A percentile compares a stretch with the other conserved stretches of the same genome.
Conservation (phyloP, 2,797 vertebrate species). For the Erethizon dorsatum region DNA sequence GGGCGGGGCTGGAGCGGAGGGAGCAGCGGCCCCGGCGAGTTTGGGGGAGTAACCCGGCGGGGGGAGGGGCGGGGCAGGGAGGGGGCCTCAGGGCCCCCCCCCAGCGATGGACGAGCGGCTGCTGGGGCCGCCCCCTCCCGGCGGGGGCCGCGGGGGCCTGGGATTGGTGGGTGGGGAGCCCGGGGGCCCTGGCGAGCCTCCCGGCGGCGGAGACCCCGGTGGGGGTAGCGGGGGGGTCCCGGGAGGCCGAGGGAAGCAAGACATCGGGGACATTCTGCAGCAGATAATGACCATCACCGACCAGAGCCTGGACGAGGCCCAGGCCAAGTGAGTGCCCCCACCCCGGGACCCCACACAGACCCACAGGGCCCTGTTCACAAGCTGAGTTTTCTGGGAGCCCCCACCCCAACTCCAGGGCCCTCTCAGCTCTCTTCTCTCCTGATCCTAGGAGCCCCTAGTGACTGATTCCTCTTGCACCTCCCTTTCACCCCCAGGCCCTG, state of each 20-base stretch:
- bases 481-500: constrained; percentile 39
- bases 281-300: constrained; percentile 98
- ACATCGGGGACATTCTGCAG: constrained; percentile 96
- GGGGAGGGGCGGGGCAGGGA: constrained; percentile 80
- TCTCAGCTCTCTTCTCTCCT: constrained; percentile 26
- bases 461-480: constrained; percentile 26
- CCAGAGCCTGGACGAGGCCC: constrained; percentile 98
- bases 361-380: constrained; percentile 69
- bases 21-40: constrained; percentile 82
- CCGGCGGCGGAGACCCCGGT: constrained; percentile 89
- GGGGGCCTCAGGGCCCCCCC: constrained; percentile 83
- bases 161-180: constrained; percentile 84
- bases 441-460: neutral
- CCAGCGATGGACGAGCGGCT: constrained; percentile 86
- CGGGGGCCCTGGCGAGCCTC: constrained; percentile 88
- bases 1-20: constrained; percentile 78
- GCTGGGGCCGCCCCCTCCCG: constrained; percentile 86
- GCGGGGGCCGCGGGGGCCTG: constrained; percentile 83
- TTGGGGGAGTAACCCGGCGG: constrained; percentile 78
- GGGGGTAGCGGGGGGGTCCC: constrained; percentile 93
- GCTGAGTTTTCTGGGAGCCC: constrained; percentile 53
- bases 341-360: constrained; percentile 78
- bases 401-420: constrained; percentile 52
- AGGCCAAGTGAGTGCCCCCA: constrained; percentile 94
- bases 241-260: constrained; percentile 90